phyloP scores from a whole-genome alignment of 2,113 vertebrate species.

The Corythaixoides concolor region DNA sequence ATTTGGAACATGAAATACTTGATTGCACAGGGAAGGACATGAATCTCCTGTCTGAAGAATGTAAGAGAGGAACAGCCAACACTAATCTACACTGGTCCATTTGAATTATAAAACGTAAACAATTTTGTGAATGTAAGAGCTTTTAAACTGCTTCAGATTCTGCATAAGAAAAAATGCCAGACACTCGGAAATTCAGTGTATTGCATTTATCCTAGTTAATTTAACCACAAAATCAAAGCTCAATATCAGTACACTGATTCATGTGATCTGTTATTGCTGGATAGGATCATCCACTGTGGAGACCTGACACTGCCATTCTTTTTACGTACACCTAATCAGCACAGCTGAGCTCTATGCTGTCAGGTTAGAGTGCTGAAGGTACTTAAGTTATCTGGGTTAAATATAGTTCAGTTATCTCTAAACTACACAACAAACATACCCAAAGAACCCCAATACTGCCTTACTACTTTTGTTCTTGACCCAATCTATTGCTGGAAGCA shows the following conservation, averaged over 20 bases:
- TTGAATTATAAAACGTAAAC: neutral
- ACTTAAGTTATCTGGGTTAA: slow-evolving; percentile 14
- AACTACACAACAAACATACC: neutral
- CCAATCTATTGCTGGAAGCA: neutral
- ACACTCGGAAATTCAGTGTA: neutral
- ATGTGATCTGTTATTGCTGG: neutral
- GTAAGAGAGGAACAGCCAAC: neutral
- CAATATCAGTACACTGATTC: neutral
- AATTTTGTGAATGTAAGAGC: neutral
- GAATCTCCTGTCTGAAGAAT: neutral
- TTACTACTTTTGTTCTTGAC: neutral
- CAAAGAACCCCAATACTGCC: neutral
- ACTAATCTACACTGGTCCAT: neutral
- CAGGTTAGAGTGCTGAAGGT: slow-evolving; percentile 17
- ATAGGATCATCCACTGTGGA: neutral
- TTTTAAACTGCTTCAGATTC: neutral
- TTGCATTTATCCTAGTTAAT: neutral
- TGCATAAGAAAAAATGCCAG: neutral
- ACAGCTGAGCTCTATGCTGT: slow-evolving; percentile 1
- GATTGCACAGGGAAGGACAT: neutral
- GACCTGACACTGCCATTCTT: neutral
- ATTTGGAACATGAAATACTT: neutral
- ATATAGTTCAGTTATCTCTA: slow-evolving; percentile 25
- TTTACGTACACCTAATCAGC: neutral
- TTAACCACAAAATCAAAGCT: neutral